Evolutionary conservation across 2,113 vertebrate genomes (phyloP).

Genomic region (Melanotaenia duboulayi): DNA sequence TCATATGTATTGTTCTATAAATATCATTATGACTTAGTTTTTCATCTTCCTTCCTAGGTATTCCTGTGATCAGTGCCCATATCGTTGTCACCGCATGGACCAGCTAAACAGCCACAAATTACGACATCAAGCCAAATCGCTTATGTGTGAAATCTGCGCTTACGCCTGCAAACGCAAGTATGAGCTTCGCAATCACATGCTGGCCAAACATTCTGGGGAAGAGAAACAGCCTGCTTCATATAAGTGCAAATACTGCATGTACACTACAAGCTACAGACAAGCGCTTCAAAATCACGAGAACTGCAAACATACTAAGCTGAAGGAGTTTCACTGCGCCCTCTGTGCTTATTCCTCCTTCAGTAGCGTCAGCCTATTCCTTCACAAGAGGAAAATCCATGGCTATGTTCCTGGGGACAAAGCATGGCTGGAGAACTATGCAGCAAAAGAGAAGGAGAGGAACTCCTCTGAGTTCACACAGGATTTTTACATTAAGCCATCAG

Average conservation of each 20-base stretch:
- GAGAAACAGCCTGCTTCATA: slow-evolving; percentile 80
- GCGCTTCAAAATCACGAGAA: slow-evolving; percentile 95
- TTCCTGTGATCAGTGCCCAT: slow-evolving; percentile 92
- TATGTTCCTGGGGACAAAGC: slow-evolving; percentile 91
- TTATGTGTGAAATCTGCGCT: slow-evolving; percentile 96
- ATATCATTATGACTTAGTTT: neutral
- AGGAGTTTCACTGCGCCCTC: slow-evolving; percentile 90
- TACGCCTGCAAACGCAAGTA: slow-evolving; percentile 96
- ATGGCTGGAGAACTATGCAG: slow-evolving; percentile 89
- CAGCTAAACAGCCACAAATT: slow-evolving; percentile 98
- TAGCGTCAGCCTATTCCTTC: slow-evolving; percentile 94
- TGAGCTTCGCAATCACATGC: slow-evolving; percentile 94
- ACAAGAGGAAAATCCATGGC: slow-evolving; percentile 94
- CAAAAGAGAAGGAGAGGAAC: slow-evolving; percentile 85
- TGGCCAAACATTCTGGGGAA: slow-evolving; percentile 84
- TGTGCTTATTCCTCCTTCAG: slow-evolving; percentile 93
- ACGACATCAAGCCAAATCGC: slow-evolving; percentile 92
- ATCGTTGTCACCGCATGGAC: slow-evolving; percentile 94
- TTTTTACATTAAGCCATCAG: slow-evolving; percentile 62
- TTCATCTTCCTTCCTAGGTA: slow-evolving; percentile 81
- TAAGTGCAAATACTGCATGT: slow-evolving; percentile 93
- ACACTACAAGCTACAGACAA: slow-evolving; percentile 92
- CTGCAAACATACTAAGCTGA: slow-evolving; percentile 93
- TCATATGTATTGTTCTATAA: neutral
- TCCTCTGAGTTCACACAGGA: slow-evolving; percentile 56